Conservation (phyloP, 2,113 vertebrate species). For the Regulus satrapa region DNA sequence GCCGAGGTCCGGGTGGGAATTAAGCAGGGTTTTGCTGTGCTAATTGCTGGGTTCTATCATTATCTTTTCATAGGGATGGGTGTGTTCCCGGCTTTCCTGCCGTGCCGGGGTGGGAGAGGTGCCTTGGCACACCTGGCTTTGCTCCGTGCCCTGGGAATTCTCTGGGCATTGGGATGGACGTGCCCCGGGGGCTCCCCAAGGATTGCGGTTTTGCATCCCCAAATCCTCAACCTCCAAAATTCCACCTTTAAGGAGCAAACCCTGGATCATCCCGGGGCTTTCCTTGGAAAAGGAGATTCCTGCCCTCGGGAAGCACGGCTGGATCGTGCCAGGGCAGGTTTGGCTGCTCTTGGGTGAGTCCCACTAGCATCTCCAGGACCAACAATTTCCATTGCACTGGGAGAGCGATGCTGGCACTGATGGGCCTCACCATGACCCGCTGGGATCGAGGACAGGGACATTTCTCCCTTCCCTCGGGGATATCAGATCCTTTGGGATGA, state of each 20-base stretch:
- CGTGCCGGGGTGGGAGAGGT: neutral
- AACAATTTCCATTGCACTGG: neutral
- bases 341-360: neutral
- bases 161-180: neutral
- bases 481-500: neutral
- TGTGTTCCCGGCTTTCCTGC: neutral
- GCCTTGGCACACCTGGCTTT: no score
- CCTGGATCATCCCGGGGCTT: fast-evolving
- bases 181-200: neutral
- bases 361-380: neutral
- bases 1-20: slow-evolving; percentile 16
- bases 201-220: no score
- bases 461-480: neutral
- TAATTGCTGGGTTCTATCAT: slow-evolving; percentile 51
- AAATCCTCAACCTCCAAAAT: fast-evolving
- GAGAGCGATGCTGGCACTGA: neutral
- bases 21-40: neutral
- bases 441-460: neutral
- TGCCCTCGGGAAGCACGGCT: fast-evolving
- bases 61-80: slow-evolving; percentile 51
- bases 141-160: no score
- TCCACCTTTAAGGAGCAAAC: neutral
- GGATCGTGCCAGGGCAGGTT: neutral
- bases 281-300: neutral
- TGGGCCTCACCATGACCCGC: neutral